Evolutionary conservation across 2,888 invertebrate genomes (phyloP), one percentile per base, ranked within the genome.

Genomic region (Acanthosepion esculentum): DNA sequence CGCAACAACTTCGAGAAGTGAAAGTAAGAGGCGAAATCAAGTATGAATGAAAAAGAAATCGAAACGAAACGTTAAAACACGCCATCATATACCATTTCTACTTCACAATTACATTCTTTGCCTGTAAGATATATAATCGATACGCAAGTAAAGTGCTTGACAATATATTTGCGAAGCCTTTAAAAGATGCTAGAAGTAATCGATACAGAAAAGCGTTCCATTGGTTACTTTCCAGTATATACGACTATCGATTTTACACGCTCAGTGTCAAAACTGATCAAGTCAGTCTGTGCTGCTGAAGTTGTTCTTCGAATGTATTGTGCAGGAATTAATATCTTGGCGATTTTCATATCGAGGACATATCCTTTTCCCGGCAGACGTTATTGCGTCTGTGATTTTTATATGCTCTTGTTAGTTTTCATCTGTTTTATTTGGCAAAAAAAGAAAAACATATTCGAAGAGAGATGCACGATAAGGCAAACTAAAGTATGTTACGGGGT

Each of bases 131-230:
- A n/a, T n/a, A n/a, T n/a, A 33, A 78, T 78, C 78, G 12, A 78
- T 78, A 78, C 78, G 78, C 78, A 78, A n/a, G 78, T 10, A 78
- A 78, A 78, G 78, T 78, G 78, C 78, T 78, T 78, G 78, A 78
- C 78, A 78, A 33, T n/a, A 78, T 78, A 78, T 78, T 78, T 78
- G n/a, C n/a, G 78, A 78, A 78, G 78, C 78, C 78, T 78, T 33
- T 78, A 78, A 78, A 78, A n/a, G 78, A 78, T 78, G 78, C 78
- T n/a, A 33, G n/a, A 10, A 78, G 15, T 78, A 33, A 78, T 78
- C 78, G 78, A 78, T 78, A 78, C 33, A 12, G 78, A 4, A 15
- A 78, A 78, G 33, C n/a, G 78, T 78, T 78, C 78, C 12, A 15
- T n/a, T 78, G 4, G 78, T 78, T 78, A 78, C 78, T 78, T n/a